A percentile compares a stretch with the other conserved stretches of the same genome.
phyloP scores from a whole-genome alignment of 2,888 invertebrate species.

The Neoascia interrupta region DNA sequence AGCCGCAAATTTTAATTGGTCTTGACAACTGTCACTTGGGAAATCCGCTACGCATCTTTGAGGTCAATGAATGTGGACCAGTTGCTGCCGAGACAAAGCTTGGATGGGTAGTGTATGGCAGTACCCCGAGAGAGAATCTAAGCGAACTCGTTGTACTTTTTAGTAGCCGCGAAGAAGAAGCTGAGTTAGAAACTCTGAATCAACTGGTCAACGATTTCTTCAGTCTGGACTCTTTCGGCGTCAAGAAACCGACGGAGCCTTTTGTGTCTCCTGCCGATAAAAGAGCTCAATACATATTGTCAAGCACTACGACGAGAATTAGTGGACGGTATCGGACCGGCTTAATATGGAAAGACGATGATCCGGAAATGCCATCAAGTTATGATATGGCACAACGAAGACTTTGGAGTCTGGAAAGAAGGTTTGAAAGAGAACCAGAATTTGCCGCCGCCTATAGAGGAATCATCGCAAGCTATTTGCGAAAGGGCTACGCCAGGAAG shows the following conservation, averaged over 20 bases:
- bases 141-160: too few relatives aligned
- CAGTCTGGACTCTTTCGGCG: constrained; percentile 14
- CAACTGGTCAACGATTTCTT: constrained; percentile 17
- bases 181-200: too few relatives aligned
- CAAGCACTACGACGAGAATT: neutral
- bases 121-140: too few relatives aligned
- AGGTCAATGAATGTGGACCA: constrained; percentile 3
- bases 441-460: constrained; percentile 30
- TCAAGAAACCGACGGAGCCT: too few relatives aligned
- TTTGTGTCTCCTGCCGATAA: too few relatives aligned
- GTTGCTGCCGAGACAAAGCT: constrained; percentile 25
- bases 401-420: constrained; percentile 30
- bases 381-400: constrained; percentile 34
- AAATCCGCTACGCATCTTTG: neutral
- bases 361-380: constrained; percentile 34
- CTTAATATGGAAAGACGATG: constrained; percentile 47
- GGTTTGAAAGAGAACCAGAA: constrained; percentile 29
- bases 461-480: constrained; percentile 33
- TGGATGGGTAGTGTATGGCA: constrained; percentile 27
- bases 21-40: constrained; percentile 17
- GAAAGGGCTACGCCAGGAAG: constrained; percentile 43
- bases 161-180: too few relatives aligned
- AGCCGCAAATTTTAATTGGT: constrained; percentile 13
- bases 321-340: neutral
- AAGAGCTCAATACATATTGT: neutral